Conservation (phyloP, 2,888 invertebrate genomes). For the Pterobdella sp. region DNA sequence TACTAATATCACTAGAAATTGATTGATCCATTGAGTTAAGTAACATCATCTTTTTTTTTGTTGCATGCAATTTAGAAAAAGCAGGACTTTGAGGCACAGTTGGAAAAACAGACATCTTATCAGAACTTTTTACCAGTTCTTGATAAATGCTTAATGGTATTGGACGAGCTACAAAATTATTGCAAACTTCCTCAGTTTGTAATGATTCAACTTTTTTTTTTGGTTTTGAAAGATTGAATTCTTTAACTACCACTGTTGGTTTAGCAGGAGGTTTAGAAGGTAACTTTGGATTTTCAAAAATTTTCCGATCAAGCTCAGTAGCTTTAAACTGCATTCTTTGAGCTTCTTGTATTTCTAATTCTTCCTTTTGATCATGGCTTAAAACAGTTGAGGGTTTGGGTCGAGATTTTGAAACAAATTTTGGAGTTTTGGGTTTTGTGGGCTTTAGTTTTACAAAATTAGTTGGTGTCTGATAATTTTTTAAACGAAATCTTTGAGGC, state of each 20-base stretch:
- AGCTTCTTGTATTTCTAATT: neutral
- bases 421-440: slow-evolving; percentile 6
- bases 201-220: neutral
- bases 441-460: neutral
- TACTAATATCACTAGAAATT: neutral
- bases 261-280: neutral
- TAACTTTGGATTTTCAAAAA: neutral
- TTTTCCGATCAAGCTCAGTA: neutral
- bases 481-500: slow-evolving; percentile 14
- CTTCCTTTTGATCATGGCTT: slow-evolving; percentile 8
- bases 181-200: neutral
- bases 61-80: slow-evolving; percentile 25
- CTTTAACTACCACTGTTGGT: neutral
- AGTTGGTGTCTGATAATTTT: neutral
- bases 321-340: slow-evolving; percentile 1
- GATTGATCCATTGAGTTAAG: neutral
- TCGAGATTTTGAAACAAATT: slow-evolving; percentile 6
- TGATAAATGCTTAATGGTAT: slow-evolving; percentile 7
- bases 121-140: slow-evolving; percentile 10
- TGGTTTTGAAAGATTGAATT: neutral
- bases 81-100: slow-evolving; percentile 17
- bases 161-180: slow-evolving; percentile 13
- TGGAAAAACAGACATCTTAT: neutral
- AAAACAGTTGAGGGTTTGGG: neutral
- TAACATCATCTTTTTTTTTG: neutral